phyloP scores from a whole-genome alignment of 2,888 invertebrate species.

The Sinhomidia bicolor region DNA sequence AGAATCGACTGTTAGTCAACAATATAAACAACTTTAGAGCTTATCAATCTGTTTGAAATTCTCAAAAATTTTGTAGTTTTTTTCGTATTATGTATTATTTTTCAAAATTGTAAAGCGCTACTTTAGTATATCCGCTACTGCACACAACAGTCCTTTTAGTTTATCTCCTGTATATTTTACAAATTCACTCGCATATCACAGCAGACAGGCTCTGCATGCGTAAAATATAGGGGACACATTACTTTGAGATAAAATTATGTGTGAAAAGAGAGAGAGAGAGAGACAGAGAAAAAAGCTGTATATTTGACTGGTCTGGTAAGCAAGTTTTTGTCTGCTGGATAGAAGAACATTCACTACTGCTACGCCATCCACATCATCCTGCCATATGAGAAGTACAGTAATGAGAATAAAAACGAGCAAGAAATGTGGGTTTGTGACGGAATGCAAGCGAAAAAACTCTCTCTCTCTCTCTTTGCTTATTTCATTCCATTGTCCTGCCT shows the following conservation, averaged over 20 bases:
- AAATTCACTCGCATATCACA: conserved; percentile 32
- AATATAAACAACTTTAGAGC: too few relatives aligned
- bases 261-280: too few relatives aligned
- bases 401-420: conserved; percentile 42
- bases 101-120: background rate
- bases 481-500: conserved; percentile 1
- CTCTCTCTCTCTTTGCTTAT: too few relatives aligned
- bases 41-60: too few relatives aligned
- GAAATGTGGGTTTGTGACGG: conserved; percentile 56
- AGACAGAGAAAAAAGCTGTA: background rate
- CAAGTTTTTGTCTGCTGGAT: background rate
- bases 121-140: background rate
- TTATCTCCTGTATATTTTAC: background rate
- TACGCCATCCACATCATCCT: too few relatives aligned
- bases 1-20: too few relatives aligned
- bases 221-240: conserved; percentile 38
- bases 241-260: conserved; percentile 43
- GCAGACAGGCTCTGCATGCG: conserved; percentile 39
- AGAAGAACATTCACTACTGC: too few relatives aligned
- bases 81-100: too few relatives aligned
- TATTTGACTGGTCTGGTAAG: background rate
- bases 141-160: too few relatives aligned
- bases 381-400: background rate
- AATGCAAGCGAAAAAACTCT: conserved; percentile 42
- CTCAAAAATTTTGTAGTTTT: too few relatives aligned